Evolutionary conservation across 2,797 vertebrate genomes (phyloP).

Genomic region (Loris lydekkerianus): DNA sequence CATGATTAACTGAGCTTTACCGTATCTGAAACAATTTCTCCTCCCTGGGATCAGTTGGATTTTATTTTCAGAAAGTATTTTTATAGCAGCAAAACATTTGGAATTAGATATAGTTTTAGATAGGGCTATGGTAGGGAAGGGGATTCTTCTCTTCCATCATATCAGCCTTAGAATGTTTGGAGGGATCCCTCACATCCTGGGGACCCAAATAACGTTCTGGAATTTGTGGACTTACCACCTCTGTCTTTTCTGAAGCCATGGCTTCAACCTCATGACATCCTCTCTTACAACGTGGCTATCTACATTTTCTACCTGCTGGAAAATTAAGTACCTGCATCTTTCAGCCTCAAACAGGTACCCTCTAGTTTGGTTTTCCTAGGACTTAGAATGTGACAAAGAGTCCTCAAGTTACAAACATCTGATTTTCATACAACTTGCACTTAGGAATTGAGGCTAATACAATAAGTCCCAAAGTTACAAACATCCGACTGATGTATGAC

Average conservation of each 20-base stretch:
- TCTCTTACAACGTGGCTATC: not conserved
- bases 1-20: constrained; percentile 4
- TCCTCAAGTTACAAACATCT: too few relatives aligned
- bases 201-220: not conserved
- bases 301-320: not conserved
- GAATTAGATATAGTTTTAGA: not conserved
- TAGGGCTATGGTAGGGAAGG: not conserved
- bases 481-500: too few relatives aligned
- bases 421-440: too few relatives aligned
- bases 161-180: not conserved
- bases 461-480: too few relatives aligned
- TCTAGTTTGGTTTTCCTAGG: not conserved
- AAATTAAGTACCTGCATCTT: not conserved
- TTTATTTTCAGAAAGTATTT: constrained; percentile 66
- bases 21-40: constrained; percentile 18
- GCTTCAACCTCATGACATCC: not conserved
- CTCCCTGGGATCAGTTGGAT: not conserved
- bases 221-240: not conserved
- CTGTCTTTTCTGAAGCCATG: not conserved
- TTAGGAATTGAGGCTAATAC: too few relatives aligned
- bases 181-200: not conserved
- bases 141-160: not conserved
- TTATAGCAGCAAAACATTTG: constrained; percentile 15
- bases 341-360: not conserved
- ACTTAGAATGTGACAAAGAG: not conserved